Evolutionary conservation across 2,113 vertebrate species (phyloP), one percentile per base, ranked within the genome.

Genomic region (Nanorana parkeri): DNA sequence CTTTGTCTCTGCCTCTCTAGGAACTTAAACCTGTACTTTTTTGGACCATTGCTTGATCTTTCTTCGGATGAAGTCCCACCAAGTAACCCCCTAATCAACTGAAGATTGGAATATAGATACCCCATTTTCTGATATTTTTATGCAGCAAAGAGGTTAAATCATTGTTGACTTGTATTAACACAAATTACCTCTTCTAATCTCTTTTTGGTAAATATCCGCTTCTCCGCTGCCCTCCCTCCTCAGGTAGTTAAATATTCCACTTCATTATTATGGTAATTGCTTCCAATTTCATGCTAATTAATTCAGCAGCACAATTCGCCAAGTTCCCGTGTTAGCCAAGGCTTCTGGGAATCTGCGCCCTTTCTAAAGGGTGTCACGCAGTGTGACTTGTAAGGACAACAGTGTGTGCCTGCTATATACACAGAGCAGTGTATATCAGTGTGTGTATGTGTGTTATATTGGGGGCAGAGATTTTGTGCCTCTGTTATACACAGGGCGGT

Each of bases 181-280:
- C 72, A 83, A 83, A 83, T 83, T 76, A 68, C 80, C 80, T 68
- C 64, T 58, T 51, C 54, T 76, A 76, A 76, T 75, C 63, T 75
- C 56, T 41, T 73, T 81, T 81, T 74, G 79, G 79, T 81, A 81
- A 81, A 81, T 75, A 75, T 54, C 28, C 63, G 52, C 24, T 68
- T 26, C 63, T 76, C 80, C 28, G 20, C 32, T 68, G 32, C 80
- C 61, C 72, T 76, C 72, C 80, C 80, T 83, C 72, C 52, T 76
- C 72, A 75, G 72, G 80, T 83, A 83, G 80, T 83, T 83, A 83
- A 76, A 83, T 76, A 83, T 83, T 83, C 80, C 80, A 83, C 80
- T 83, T 83, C 80, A 76, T 83, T 83, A 83, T 75, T 83, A 83
- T 83, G 80, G 80, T 83, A 83, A 83, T 83, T 83, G 80, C 80